Percentiles rank a stretch among this genome's conserved stretches.
Evolutionary conservation across 2,113 vertebrate species (phyloP).

Genomic region (Tetraodon nigroviridis): DNA sequence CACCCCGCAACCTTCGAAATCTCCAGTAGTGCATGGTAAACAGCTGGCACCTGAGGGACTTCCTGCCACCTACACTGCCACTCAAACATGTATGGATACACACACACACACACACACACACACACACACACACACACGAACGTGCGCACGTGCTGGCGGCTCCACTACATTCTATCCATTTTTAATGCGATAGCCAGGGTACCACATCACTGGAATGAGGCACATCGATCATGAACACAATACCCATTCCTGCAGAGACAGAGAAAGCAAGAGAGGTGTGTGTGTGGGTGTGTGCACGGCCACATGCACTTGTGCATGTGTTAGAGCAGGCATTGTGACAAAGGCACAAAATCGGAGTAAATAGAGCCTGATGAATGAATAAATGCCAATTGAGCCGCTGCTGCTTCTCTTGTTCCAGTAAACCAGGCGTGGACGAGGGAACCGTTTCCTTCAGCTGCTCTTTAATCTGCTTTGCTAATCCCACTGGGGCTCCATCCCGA

Average conservation of each 20-base stretch:
- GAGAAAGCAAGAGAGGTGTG: constrained; percentile 13
- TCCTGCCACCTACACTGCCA: constrained; percentile 60
- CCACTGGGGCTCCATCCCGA: constrained; percentile 21
- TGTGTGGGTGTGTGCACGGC: neutral
- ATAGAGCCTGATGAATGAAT: constrained; percentile 50
- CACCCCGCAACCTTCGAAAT: constrained; percentile 43
- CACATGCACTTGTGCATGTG: constrained; percentile 16
- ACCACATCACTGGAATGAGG: constrained; percentile 86
- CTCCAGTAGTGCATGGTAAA: constrained; percentile 60
- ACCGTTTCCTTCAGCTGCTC: constrained; percentile 6
- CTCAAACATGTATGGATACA: constrained; percentile 55
- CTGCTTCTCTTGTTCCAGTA: constrained; percentile 12
- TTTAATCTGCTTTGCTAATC: constrained; percentile 54
- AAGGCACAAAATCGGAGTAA: constrained; percentile 56
- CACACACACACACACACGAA: constrained; percentile 25
- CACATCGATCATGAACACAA: constrained; percentile 83
- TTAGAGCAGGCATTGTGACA: constrained; percentile 37
- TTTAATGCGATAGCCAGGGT: constrained; percentile 86
- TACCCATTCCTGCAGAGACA: constrained; percentile 54
- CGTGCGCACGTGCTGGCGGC: constrained; percentile 18
- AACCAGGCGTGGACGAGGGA: constrained; percentile 19
- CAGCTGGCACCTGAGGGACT: constrained; percentile 74
- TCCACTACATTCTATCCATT: constrained; percentile 79
- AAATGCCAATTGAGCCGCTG: constrained; percentile 32
- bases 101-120: constrained; percentile 28